Percentiles rank a stretch among this genome's conserved stretches.
These are phyloP conservation scores for Pterois miles DNA, from an alignment of 2,797 vertebrate genomes.

Conservation along the genomic window DNA sequence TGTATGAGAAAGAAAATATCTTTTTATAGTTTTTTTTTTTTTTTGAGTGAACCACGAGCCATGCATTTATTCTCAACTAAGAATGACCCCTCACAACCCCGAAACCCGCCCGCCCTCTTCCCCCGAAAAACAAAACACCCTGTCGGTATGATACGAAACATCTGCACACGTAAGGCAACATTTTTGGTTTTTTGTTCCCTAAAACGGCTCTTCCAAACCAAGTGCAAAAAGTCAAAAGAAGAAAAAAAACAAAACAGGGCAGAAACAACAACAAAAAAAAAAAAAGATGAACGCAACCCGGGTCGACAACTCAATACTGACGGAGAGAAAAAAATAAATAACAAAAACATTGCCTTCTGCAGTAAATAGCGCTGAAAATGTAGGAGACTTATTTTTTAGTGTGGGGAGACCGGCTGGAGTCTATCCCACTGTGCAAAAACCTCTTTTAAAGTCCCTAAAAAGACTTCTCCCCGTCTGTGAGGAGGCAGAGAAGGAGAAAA, in stretches of 20 bases:
- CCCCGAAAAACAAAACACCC: slow-evolving; percentile 55
- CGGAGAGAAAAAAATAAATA: slow-evolving; percentile 74
- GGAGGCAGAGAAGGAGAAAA: slow-evolving; percentile 73
- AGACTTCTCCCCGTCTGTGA: slow-evolving; percentile 74
- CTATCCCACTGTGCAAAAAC: slow-evolving; percentile 87
- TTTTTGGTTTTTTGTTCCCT: slow-evolving; percentile 87
- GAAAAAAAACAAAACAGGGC: slow-evolving; percentile 20
- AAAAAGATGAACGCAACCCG: slow-evolving; percentile 51
- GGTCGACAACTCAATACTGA: slow-evolving; percentile 77
- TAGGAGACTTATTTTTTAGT: slow-evolving; percentile 79
- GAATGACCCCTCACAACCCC: slow-evolving; percentile 47
- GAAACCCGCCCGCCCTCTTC: not conserved
- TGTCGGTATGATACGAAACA: slow-evolving; percentile 76
- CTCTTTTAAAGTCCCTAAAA: slow-evolving; percentile 82
- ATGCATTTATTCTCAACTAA: slow-evolving; percentile 68
- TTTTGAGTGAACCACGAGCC: slow-evolving; percentile 68
- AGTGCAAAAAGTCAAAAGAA: slow-evolving; percentile 76
- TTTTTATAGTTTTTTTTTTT: not conserved
- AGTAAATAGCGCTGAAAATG: slow-evolving; percentile 83
- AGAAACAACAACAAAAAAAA: slow-evolving; percentile 31
- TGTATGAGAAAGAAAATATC: slow-evolving; percentile 44
- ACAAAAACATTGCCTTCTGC: slow-evolving; percentile 82
- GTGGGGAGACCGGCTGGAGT: slow-evolving; percentile 77
- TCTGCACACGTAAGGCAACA: slow-evolving; percentile 87
- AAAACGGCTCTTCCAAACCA: slow-evolving; percentile 83